Percentiles rank a stretch among this genome's conserved stretches.
phyloP scores from a whole-genome alignment of 2,113 vertebrate species.

The Morone chrysops region DNA sequence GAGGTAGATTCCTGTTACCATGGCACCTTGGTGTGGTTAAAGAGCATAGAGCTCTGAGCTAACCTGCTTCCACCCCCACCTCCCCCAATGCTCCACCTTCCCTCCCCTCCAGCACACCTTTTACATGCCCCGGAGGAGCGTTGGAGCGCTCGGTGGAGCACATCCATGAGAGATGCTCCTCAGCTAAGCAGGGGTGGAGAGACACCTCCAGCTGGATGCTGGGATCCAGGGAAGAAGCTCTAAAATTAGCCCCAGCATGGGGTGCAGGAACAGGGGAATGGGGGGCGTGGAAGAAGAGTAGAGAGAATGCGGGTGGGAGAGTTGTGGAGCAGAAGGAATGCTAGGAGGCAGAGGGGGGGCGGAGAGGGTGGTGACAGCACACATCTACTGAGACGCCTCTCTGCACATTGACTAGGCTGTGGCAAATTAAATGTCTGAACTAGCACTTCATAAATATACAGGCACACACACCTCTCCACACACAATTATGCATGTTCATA shows the following conservation, averaged over 20 bases:
- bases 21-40: slow-evolving; percentile 74
- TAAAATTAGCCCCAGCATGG: slow-evolving; percentile 79
- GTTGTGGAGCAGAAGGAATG: slow-evolving; percentile 59
- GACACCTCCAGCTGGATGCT: slow-evolving; percentile 76
- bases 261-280: slow-evolving; percentile 46
- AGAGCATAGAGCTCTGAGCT: slow-evolving; percentile 56
- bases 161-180: slow-evolving; percentile 64
- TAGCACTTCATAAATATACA: slow-evolving; percentile 76
- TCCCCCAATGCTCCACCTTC: slow-evolving; percentile 33
- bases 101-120: slow-evolving; percentile 62
- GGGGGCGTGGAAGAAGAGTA: slow-evolving; percentile 53
- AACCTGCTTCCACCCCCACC: slow-evolving; percentile 34
- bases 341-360: slow-evolving; percentile 53
- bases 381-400: slow-evolving; percentile 74
- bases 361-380: slow-evolving; percentile 75
- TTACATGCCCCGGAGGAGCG: slow-evolving; percentile 67
- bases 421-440: slow-evolving; percentile 80
- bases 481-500: slow-evolving; percentile 68
- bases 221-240: slow-evolving; percentile 71
- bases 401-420: slow-evolving; percentile 79
- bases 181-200: slow-evolving; percentile 64
- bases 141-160: slow-evolving; percentile 62
- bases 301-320: slow-evolving; percentile 54
- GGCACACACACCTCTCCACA: slow-evolving; percentile 61
- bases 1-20: slow-evolving; percentile 74